Evolutionary conservation across 2,888 invertebrate species (phyloP).

Genomic region (Resseliella maxima): DNA sequence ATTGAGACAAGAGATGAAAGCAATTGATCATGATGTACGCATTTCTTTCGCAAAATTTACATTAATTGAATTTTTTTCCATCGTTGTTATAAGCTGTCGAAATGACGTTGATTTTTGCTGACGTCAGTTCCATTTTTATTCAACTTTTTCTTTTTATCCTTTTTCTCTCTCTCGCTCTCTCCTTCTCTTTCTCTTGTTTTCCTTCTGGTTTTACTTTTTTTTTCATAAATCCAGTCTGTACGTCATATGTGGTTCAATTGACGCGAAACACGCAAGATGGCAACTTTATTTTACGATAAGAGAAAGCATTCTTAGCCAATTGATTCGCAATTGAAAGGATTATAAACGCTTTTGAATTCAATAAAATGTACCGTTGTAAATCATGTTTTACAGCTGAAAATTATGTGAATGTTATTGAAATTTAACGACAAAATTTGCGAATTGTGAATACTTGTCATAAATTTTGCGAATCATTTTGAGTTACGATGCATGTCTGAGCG

Average conservation of each 20-base stretch:
- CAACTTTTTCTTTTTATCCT: background rate
- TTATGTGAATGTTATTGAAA: too few relatives aligned
- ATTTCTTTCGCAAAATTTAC: background rate
- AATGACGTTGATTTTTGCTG: conserved; percentile 1
- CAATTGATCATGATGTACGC: background rate
- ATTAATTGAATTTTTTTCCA: conserved; percentile 4
- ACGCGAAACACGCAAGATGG: background rate
- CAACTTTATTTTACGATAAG: background rate
- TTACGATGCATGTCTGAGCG: too few relatives aligned
- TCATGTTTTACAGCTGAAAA: background rate
- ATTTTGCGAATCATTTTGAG: too few relatives aligned
- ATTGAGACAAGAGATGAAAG: background rate
- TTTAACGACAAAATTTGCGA: too few relatives aligned
- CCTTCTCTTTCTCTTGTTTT: too few relatives aligned
- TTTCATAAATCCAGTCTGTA: background rate
- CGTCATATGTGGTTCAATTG: background rate
- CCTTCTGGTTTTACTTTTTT: too few relatives aligned
- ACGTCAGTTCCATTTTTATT: conserved; percentile 13
- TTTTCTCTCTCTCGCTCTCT: too few relatives aligned
- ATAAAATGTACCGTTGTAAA: background rate
- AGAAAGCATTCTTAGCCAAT: background rate
- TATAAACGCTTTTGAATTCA: background rate
- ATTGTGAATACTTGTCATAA: too few relatives aligned
- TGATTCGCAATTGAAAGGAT: background rate
- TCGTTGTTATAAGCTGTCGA: background rate